These are phyloP conservation scores for Cossypha polioptera DNA, from an alignment of 2,797 vertebrate genomes.

Conservation along the genomic window DNA sequence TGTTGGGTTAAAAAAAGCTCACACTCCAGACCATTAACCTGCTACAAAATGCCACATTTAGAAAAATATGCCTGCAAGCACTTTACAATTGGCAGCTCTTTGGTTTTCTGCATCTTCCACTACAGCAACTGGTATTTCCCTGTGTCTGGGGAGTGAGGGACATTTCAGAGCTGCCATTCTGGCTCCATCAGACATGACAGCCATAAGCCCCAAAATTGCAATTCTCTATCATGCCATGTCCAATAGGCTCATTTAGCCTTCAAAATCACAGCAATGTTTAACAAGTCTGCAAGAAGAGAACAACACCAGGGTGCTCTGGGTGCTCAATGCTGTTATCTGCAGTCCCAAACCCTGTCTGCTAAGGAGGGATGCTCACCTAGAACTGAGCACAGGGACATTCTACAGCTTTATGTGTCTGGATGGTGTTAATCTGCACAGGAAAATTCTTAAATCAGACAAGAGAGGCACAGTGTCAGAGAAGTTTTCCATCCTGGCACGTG, in stretches of 20 bases:
- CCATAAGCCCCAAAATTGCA: not conserved
- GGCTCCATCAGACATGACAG: not conserved
- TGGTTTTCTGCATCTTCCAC: not conserved
- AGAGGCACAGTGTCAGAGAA: not conserved
- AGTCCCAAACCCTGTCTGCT: no score
- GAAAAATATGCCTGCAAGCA: not conserved
- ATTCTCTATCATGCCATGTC: not conserved
- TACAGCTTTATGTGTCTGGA: not conserved
- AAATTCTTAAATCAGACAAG: not conserved
- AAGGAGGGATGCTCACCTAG: not conserved
- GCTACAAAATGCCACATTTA: not conserved
- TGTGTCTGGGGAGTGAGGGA: not conserved
- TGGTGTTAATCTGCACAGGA: accelerated
- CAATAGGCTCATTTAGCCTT: not conserved
- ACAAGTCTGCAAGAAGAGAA: not conserved
- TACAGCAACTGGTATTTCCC: not conserved
- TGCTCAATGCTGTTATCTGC: accelerated
- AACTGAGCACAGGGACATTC: accelerated
- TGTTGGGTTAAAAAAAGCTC: not conserved
- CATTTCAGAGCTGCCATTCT: not conserved
- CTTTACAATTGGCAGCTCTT: not conserved
- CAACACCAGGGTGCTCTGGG: not conserved
- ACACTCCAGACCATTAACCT: not conserved
- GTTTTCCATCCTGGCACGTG: not conserved
- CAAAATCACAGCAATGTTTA: not conserved